Evolutionary conservation across 2,797 vertebrate genomes (phyloP), one percentile per base, ranked within the genome.

Genomic region (Oryzias sinensis): DNA sequence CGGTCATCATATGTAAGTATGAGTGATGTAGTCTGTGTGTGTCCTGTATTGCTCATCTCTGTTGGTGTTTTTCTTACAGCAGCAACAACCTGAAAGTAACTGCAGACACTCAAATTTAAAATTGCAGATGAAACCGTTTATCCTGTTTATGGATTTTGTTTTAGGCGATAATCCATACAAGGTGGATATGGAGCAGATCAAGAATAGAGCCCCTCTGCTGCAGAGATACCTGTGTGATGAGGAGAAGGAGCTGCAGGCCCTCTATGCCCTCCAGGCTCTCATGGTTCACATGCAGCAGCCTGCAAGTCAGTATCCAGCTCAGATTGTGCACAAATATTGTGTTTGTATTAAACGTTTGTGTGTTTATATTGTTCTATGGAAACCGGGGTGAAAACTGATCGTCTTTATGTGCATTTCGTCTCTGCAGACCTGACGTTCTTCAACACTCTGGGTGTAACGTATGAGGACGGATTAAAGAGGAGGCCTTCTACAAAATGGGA

Each of bases 401-500:
- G 2, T 6, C 27, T 7, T n/a, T 20, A 2, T 44, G 11, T 17
- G 5, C 43, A 37, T 41, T 17, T 6, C 42, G 6, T 81, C 46
- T 58, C 41, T 22, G 22, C 72, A 99, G 97, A 95, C 83, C 81
- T 99, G 63, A 96, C 94, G 93, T 98, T 99, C 85, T 99, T 99
- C 6, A 95, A 99, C 51, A 88, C 92, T 14, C 88, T 99, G 49
- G 99, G n/a, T n/a, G n/a, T n/a, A n/a, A 99, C 0, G 96, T n/a
- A 99, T 0, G 97, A 98, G 77, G 97, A 99, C 0, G 93, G 41
- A 95, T 99, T 41, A 97, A 97, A 79, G 97, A 99, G 86, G 97
- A 98, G 2, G 93, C 95, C 69, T 99, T 99, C 89, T 97, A 97
- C 90, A 96, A 96, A 96, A 68, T 99, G 97, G 97, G 97, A 99